A percentile compares a stretch with the other conserved stretches of the same genome.
Evolutionary conservation across 2,113 vertebrate genomes (phyloP).

Genomic region (Tragelaphus scriptus): DNA sequence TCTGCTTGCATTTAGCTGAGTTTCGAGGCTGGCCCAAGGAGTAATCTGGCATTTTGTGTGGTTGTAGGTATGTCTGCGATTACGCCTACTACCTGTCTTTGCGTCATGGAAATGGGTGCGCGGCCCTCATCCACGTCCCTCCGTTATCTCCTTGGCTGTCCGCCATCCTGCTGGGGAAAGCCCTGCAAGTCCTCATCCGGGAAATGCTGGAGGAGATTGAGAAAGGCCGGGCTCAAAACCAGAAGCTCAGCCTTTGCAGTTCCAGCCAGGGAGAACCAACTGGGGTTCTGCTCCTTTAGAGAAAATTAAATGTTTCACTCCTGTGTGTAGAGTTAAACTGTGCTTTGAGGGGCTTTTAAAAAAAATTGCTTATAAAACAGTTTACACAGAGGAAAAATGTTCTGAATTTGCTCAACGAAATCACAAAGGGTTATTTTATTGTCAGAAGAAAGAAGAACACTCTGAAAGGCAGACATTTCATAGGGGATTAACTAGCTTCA

Average conservation of each 20-base stretch:
- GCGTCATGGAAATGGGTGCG: slow-evolving; percentile 77
- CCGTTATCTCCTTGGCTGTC: slow-evolving; percentile 70
- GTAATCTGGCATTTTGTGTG: not conserved
- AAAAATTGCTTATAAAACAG: slow-evolving; percentile 1
- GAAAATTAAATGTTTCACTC: not conserved
- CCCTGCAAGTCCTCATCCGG: slow-evolving; percentile 79
- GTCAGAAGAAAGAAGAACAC: not conserved
- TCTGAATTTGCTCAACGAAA: not conserved
- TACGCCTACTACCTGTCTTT: slow-evolving; percentile 87
- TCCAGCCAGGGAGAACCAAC: not conserved
- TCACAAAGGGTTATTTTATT: not conserved
- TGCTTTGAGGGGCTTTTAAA: not conserved
- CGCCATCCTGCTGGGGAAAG: slow-evolving; percentile 78
- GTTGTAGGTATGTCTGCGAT: slow-evolving; percentile 86
- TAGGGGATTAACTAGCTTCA: slow-evolving; percentile 10
- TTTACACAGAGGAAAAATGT: not conserved
- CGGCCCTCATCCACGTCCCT: slow-evolving; percentile 84
- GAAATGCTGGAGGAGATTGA: slow-evolving; percentile 78
- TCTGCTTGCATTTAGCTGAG: rapidly evolving
- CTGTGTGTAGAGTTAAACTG: not conserved
- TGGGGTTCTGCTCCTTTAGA: not conserved
- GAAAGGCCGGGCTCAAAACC: not conserved
- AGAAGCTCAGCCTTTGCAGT: not conserved
- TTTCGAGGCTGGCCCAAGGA: not conserved
- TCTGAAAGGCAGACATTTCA: slow-evolving; percentile 24